Conservation (phyloP, 2,797 vertebrate genomes). For the Myiotriccus ornatus region DNA sequence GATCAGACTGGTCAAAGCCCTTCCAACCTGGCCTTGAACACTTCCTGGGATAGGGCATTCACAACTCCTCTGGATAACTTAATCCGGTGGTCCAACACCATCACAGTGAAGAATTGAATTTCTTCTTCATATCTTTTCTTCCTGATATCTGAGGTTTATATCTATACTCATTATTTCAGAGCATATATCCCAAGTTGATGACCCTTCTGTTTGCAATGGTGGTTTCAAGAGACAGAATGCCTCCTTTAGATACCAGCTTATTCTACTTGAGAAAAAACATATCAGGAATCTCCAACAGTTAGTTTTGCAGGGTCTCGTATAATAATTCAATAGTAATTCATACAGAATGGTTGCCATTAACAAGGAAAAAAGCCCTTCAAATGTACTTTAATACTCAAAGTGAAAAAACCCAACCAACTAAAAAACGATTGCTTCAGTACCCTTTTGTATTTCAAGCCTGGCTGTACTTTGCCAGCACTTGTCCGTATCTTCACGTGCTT, state of each 20-base stretch:
- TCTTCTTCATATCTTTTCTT: neutral
- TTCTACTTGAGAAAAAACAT: neutral
- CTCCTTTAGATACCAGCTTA: neutral
- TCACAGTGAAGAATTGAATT: neutral
- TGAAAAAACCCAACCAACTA: neutral
- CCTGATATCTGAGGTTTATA: neutral
- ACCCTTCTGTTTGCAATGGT: neutral
- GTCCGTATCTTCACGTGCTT: neutral
- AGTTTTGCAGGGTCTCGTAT: neutral
- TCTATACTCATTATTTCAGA: neutral
- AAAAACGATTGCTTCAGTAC: neutral
- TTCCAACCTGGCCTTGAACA: neutral
- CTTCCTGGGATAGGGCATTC: neutral
- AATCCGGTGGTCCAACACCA: neutral
- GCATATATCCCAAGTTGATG: neutral
- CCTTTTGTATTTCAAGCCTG: neutral
- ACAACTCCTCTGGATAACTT: neutral
- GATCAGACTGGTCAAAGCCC: neutral
- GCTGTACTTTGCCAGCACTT: neutral
- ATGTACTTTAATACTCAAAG: neutral
- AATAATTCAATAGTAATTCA: neutral
- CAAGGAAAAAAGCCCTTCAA: neutral
- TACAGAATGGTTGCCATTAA: neutral
- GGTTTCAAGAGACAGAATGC: neutral
- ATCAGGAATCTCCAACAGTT: neutral